These are phyloP conservation scores for Daktulosphaira vitifoliae DNA, from an alignment of 1,140 invertebrate species.

Conservation along the genomic window DNA sequence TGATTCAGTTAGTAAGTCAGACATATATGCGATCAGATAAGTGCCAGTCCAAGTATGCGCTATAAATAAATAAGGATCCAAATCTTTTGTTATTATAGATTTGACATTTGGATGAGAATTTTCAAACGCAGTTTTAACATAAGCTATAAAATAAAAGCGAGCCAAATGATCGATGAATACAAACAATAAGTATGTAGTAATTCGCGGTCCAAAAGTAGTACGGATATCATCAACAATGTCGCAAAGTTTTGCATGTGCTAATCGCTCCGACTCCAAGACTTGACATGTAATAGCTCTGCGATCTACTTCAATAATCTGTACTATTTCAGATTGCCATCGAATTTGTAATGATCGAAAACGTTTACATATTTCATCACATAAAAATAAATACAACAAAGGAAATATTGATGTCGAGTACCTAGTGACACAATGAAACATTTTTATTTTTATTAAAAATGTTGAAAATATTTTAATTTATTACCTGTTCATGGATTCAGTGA, in stretches of 20 bases:
- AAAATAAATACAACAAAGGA: constrained; percentile 5
- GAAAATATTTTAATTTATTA: too few species aligned
- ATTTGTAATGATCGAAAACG: constrained; percentile 4
- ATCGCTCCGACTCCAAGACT: constrained; percentile 2
- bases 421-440: neutral
- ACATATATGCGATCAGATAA: constrained; percentile 22
- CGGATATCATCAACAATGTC: constrained; percentile 13
- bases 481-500: too few species aligned
- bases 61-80: neutral
- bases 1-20: constrained; percentile 4
- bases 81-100: neutral
- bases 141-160: constrained; percentile 19
- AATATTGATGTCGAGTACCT: constrained; percentile 23
- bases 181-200: constrained; percentile 5
- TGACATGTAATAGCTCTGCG: neutral
- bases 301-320: neutral
- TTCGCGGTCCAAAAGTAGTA: neutral
- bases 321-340: constrained; percentile 8
- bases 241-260: constrained; percentile 17
- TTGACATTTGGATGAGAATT: neutral
- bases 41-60: constrained; percentile 12
- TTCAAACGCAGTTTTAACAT: neutral
- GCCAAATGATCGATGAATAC: constrained; percentile 19
- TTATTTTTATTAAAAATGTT: neutral
- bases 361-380: constrained; percentile 9